Evolutionary conservation across 2,113 vertebrate species (phyloP).

Genomic region (Elephas maximus): DNA sequence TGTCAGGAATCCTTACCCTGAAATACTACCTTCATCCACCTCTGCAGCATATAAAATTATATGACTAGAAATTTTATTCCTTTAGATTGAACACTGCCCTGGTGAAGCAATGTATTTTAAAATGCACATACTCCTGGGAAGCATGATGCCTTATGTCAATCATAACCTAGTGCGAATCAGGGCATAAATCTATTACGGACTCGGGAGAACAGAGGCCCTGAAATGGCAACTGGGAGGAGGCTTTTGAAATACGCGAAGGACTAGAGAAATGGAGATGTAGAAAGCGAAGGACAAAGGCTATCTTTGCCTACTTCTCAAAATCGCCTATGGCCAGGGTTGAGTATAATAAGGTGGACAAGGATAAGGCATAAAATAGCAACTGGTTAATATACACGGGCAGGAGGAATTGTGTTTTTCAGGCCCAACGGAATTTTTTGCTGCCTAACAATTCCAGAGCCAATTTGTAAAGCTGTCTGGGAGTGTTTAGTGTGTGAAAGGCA

Average conservation of each 20-base stretch:
- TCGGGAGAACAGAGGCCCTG: background rate
- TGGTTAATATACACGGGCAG: conserved; percentile 60
- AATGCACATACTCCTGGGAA: background rate
- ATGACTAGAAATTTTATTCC: background rate
- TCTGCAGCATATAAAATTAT: background rate
- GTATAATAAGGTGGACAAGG: background rate
- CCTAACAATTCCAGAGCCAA: conserved; percentile 52
- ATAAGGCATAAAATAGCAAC: background rate
- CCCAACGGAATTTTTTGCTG: conserved; percentile 44
- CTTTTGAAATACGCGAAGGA: background rate
- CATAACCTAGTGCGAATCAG: background rate
- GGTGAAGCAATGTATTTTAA: conserved; percentile 8
- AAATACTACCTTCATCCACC: background rate
- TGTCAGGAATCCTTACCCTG: background rate
- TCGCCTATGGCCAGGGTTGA: background rate
- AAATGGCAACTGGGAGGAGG: background rate
- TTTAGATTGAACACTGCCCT: background rate
- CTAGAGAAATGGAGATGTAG: background rate
- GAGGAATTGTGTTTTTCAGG: conserved; percentile 51
- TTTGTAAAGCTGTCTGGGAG: conserved; percentile 69
- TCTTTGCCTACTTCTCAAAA: background rate
- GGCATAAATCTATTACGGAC: background rate
- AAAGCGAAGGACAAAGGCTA: background rate
- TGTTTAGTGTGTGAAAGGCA: conserved; percentile 20
- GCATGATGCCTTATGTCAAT: background rate